Conservation (phyloP, 2,797 vertebrate genomes). For the Cryptoprocta ferox region DNA sequence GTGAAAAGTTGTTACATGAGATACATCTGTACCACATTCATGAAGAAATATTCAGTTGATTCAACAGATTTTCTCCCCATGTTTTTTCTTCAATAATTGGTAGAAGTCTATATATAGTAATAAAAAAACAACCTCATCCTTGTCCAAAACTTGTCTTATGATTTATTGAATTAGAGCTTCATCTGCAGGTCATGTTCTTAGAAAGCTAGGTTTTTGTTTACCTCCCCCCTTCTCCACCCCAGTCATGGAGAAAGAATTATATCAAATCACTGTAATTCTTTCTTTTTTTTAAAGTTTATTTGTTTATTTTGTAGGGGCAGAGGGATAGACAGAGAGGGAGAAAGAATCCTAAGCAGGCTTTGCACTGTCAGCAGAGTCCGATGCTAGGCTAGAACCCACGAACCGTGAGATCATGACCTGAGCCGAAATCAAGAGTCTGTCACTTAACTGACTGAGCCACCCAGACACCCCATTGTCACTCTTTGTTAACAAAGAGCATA, state of each 20-base stretch:
- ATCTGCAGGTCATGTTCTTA: background rate
- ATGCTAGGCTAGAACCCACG: background rate
- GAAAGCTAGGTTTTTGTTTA: background rate
- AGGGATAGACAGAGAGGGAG: background rate
- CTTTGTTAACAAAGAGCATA: background rate
- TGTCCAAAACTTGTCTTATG: background rate
- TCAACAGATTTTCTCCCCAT: background rate
- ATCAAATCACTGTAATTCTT: background rate
- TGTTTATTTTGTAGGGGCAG: background rate
- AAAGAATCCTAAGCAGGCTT: background rate
- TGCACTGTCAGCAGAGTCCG: background rate
- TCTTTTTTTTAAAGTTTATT: background rate
- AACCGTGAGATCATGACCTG: background rate
- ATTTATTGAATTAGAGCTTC: background rate
- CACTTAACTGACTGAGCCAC: background rate
- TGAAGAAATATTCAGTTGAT: background rate
- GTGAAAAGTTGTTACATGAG: background rate
- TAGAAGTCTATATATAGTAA: background rate
- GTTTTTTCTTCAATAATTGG: background rate
- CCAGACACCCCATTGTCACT: background rate
- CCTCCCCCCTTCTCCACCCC: accelerated
- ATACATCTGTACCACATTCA: background rate
- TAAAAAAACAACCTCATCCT: background rate
- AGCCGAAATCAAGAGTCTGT: background rate
- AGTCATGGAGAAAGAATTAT: background rate